Conservation (phyloP, 2,113 vertebrate species). For the Fregetta grallaria region DNA sequence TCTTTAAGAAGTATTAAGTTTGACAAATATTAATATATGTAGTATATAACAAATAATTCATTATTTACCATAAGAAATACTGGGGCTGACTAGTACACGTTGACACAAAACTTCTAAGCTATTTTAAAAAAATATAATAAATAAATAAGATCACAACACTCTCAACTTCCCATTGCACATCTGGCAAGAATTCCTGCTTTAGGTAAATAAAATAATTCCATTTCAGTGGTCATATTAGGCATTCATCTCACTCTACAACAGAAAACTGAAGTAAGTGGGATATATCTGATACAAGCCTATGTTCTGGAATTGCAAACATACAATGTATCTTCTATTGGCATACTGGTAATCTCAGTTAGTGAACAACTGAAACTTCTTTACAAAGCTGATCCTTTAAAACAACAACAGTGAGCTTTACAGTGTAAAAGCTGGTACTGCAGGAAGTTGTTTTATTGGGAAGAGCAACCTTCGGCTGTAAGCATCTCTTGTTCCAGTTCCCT, state of each 20-base stretch:
- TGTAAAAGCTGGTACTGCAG: background rate
- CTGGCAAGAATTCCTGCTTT: background rate
- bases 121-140: background rate
- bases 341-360: background rate
- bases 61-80: background rate
- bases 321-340: background rate
- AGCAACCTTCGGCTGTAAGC: background rate
- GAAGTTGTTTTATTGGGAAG: background rate
- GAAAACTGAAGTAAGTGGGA: background rate
- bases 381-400: background rate
- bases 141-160: background rate
- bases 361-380: background rate
- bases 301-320: background rate
- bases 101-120: background rate
- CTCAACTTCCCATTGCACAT: background rate
- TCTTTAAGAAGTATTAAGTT: background rate
- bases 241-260: background rate
- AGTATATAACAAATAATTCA: background rate
- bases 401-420: background rate
- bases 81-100: background rate
- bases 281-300: background rate
- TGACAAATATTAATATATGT: background rate
- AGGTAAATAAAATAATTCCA: background rate
- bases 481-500: background rate
- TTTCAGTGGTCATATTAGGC: background rate